Conservation (phyloP, 2,888 invertebrate species). For the Labia minor region DNA sequence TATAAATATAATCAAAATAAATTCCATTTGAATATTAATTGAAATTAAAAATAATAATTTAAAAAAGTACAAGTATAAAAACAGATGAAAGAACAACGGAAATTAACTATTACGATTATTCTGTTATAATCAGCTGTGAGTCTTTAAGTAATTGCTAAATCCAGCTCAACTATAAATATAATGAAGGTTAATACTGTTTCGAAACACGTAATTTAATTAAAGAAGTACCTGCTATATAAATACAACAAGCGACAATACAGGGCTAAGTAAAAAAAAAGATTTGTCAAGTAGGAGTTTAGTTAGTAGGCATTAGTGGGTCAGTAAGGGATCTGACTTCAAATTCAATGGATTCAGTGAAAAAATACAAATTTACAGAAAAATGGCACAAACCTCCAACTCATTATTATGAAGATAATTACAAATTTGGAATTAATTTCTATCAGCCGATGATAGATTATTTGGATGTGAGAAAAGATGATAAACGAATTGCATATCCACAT, state of each 20-base stretch:
- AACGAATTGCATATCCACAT: constrained; percentile 48
- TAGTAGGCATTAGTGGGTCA: constrained; percentile 4
- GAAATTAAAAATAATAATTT: no score
- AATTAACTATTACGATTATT: not conserved
- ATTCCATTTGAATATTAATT: no score
- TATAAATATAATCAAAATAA: no score
- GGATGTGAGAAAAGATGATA: constrained; percentile 53
- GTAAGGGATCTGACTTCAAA: not conserved
- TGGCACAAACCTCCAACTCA: constrained; percentile 51
- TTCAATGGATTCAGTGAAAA: constrained; percentile 1
- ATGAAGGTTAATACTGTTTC: not conserved
- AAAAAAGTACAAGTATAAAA: no score
- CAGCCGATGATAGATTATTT: constrained; percentile 81
- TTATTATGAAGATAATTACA: constrained; percentile 72
- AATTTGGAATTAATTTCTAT: constrained; percentile 72
- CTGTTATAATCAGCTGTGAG: not conserved
- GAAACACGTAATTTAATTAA: not conserved
- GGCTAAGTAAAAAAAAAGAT: not conserved
- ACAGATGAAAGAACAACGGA: no score
- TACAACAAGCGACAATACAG: not conserved
- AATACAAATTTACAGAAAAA: constrained; percentile 27
- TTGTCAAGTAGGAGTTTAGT: constrained; percentile 15
- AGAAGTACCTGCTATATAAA: not conserved
- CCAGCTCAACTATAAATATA: constrained; percentile 27
- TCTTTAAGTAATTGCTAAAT: constrained; percentile 13